Conservation (phyloP, 1,140 invertebrate species). For the Bilobella aurantiaca region DNA sequence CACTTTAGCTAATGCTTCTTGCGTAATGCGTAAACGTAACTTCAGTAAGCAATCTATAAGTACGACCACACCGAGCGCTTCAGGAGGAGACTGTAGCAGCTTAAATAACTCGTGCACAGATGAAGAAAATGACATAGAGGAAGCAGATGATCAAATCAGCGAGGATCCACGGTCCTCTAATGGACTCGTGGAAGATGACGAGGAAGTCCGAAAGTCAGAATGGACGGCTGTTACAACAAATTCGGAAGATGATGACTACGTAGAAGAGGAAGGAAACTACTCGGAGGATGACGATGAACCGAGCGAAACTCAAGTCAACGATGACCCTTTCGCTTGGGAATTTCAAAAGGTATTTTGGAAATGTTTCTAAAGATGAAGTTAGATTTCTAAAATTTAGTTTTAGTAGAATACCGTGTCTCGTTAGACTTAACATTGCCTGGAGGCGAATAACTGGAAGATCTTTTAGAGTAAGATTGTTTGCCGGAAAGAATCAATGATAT, state of each 20-base stretch:
- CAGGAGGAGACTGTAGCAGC: slow-evolving; percentile 28
- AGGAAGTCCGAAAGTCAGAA: slow-evolving; percentile 43
- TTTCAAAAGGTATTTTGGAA: slow-evolving; percentile 36
- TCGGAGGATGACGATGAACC: slow-evolving; percentile 20
- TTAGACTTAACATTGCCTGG: slow-evolving; percentile 1
- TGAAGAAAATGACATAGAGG: slow-evolving; percentile 3
- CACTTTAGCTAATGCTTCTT: background rate
- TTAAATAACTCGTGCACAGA: slow-evolving; percentile 20
- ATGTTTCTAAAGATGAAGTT: too few relatives aligned
- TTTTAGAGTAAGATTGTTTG: too few relatives aligned
- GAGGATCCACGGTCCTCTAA: background rate
- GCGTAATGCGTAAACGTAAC: slow-evolving; percentile 32
- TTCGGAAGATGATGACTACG: slow-evolving; percentile 39
- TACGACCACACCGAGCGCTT: slow-evolving; percentile 21
- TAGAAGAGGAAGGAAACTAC: slow-evolving; percentile 18
- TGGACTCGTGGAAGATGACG: slow-evolving; percentile 30
- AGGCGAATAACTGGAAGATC: too few relatives aligned
- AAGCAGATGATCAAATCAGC: background rate
- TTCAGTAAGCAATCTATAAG: slow-evolving; percentile 26
- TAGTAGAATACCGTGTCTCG: background rate
- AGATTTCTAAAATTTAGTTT: background rate
- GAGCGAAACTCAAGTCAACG: slow-evolving; percentile 39
- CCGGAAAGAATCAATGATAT: too few relatives aligned
- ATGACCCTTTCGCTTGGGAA: slow-evolving; percentile 58
- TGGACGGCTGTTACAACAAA: slow-evolving; percentile 41